A percentile compares a stretch with the other conserved stretches of the same genome.
Evolutionary conservation across 2,113 vertebrate genomes (phyloP).

Genomic region (Neolamprologus sp.): DNA sequence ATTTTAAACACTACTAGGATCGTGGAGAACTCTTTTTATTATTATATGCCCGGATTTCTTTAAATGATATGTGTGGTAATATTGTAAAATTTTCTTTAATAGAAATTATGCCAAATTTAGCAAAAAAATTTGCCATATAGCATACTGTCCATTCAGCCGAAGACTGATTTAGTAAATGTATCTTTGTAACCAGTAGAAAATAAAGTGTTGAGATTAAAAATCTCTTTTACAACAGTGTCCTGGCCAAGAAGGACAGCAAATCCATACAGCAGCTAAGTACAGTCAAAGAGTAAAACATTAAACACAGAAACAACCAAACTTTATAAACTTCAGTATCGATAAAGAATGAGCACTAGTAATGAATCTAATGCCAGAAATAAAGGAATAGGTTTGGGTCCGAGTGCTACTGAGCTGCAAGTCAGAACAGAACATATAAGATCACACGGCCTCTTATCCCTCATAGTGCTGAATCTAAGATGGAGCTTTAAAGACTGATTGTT

Average conservation of each 20-base stretch:
- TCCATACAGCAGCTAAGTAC: neutral
- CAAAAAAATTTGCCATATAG: fast-evolving
- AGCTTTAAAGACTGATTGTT: neutral
- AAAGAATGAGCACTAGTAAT: neutral
- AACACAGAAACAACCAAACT: neutral
- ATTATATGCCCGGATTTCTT: neutral
- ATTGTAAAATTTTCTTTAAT: neutral
- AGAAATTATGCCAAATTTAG: neutral
- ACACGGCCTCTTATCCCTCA: neutral
- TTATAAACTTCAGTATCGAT: neutral
- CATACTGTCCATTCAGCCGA: fast-evolving
- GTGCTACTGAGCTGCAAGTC: neutral
- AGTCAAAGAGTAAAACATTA: neutral
- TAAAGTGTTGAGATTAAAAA: neutral
- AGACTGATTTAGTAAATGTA: neutral
- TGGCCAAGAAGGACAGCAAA: neutral
- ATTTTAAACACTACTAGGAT: neutral
- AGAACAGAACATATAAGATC: neutral
- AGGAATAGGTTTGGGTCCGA: neutral
- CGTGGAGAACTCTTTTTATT: neutral
- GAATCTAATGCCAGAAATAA: neutral
- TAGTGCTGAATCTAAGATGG: neutral
- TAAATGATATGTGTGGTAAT: neutral
- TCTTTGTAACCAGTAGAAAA: neutral
- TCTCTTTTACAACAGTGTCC: neutral